Conservation (phyloP, 1,140 invertebrate genomes). For the Drosophila subobscura region DNA sequence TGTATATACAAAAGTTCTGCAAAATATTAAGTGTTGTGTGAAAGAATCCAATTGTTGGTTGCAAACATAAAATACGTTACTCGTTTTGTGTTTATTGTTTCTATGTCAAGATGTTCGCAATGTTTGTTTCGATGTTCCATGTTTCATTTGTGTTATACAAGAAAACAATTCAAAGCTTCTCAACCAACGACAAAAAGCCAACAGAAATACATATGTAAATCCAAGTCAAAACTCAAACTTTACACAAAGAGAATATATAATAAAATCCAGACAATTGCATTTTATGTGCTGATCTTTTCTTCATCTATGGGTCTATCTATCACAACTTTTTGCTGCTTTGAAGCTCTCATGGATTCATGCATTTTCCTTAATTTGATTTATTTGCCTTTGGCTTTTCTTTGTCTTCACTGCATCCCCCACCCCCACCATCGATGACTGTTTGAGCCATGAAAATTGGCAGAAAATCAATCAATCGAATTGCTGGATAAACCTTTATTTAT, state of each 20-base stretch:
- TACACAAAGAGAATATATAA: conserved; percentile 4
- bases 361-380: conserved; percentile 19
- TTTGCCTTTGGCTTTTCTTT: conserved; percentile 21
- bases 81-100: conserved; percentile 55
- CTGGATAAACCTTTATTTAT: conserved; percentile 35
- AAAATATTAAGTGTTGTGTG: conserved; percentile 74
- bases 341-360: conserved; percentile 28
- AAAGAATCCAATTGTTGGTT: conserved; percentile 60
- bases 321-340: conserved; percentile 37
- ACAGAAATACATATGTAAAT: conserved; percentile 17
- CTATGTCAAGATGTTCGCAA: conserved; percentile 46
- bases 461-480: conserved; percentile 28
- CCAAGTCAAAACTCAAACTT: conserved; percentile 10
- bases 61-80: conserved; percentile 54
- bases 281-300: conserved; percentile 33
- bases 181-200: conserved; percentile 23
- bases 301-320: conserved; percentile 32
- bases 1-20: conserved; percentile 52
- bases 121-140: conserved; percentile 42
- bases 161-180: conserved; percentile 20
- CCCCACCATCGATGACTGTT: background rate
- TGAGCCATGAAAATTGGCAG: conserved; percentile 15
- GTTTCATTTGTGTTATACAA: conserved; percentile 15
- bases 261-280: conserved; percentile 16
- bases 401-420: conserved; percentile 18